phyloP scores from a whole-genome alignment of 2,888 invertebrate species.

The Philopedon plagiatum region DNA sequence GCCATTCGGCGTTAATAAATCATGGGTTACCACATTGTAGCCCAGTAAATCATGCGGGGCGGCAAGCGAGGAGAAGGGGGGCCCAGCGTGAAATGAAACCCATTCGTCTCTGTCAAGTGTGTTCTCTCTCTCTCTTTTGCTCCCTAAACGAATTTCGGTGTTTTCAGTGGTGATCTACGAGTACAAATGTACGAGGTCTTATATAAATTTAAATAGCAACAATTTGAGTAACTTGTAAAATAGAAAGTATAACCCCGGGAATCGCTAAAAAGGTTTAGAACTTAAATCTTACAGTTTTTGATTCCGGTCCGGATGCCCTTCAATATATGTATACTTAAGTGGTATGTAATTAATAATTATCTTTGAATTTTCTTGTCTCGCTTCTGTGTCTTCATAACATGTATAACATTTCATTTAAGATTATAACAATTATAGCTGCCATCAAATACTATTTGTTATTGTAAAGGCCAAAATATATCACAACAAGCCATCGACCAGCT shows the following conservation, averaged over 20 bases:
- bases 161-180: conserved; percentile 28
- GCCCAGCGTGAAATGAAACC: conserved; percentile 72
- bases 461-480: no score
- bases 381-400: no score
- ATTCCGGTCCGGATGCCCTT: no score
- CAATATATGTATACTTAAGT: no score
- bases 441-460: no score
- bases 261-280: no score
- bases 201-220: conserved; percentile 2
- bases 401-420: no score
- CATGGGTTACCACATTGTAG: conserved; percentile 80
- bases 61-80: conserved; percentile 65
- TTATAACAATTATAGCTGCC: no score
- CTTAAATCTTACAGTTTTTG: no score
- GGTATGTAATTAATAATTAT: no score
- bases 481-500: no score
- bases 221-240: not conserved
- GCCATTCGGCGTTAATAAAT: conserved; percentile 68
- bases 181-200: not conserved
- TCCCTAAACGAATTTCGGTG: conserved; percentile 42
- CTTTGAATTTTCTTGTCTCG: no score
- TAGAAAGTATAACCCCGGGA: not conserved
- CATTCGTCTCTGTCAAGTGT: conserved; percentile 69
- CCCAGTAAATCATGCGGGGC: conserved; percentile 76
- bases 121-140: conserved; percentile 55